A percentile compares a stretch with the other conserved stretches of the same genome.
These are phyloP conservation scores for Scytalopus superciliaris DNA, from an alignment of 2,113 vertebrate species.

Conservation along the genomic window DNA sequence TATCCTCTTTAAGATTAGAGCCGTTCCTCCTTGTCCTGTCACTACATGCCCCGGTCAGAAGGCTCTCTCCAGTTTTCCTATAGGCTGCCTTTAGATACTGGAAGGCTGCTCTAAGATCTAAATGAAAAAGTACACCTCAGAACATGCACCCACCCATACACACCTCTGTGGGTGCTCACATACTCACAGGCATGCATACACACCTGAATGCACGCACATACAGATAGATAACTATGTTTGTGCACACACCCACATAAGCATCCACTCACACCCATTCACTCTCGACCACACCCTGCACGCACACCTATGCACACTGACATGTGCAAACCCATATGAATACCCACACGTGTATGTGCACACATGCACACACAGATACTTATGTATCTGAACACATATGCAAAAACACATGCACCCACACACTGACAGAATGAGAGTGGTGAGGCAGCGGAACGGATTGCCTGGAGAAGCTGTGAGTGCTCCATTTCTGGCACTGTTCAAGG, in stretches of 20 bases:
- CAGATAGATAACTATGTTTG: accelerated
- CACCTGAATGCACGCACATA: no score
- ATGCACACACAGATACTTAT: neutral
- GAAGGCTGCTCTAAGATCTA: neutral
- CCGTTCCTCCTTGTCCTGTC: no score
- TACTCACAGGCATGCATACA: neutral
- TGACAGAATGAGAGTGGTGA: neutral
- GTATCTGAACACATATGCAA: accelerated
- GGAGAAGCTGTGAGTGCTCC: neutral
- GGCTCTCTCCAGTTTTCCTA: neutral
- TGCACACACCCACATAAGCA: neutral
- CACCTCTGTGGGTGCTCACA: neutral
- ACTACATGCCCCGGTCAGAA: neutral
- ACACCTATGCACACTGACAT: accelerated
- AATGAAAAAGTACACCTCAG: neutral
- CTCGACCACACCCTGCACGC: accelerated
- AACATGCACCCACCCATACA: neutral
- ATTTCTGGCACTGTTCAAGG: neutral
- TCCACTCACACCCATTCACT: neutral
- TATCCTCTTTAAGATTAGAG: neutral
- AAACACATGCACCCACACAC: accelerated
- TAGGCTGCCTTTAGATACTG: neutral
- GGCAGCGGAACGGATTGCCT: neutral
- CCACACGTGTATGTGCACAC: accelerated
- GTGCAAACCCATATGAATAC: neutral